phyloP scores from a whole-genome alignment of 2,888 invertebrate species.

The Mylabris sibirica region DNA sequence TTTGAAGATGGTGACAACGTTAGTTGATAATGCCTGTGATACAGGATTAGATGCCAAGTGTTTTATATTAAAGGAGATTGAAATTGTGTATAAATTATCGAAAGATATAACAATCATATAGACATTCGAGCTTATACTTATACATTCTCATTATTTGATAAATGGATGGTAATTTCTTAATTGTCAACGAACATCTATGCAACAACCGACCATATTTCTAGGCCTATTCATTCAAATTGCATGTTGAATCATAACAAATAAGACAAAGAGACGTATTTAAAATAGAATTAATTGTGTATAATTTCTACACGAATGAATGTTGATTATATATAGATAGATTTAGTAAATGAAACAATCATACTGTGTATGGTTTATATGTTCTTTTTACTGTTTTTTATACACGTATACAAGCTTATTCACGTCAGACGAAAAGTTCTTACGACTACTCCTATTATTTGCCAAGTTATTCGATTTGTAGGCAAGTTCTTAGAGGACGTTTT shows the following conservation, averaged over 20 bases:
- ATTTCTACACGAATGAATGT: conserved; percentile 30
- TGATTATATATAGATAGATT: conserved; percentile 20
- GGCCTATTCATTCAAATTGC: neutral
- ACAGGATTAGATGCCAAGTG: conserved; percentile 36
- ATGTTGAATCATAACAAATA: conserved; percentile 11
- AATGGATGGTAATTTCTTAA: conserved; percentile 18
- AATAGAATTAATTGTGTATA: conserved; percentile 30
- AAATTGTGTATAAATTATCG: conserved; percentile 25
- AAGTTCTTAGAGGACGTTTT: too few species aligned
- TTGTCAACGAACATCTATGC: conserved; percentile 28
- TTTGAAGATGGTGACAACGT: conserved; percentile 21
- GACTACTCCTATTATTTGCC: too few species aligned
- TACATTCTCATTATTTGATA: conserved; percentile 25
- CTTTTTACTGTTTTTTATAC: conserved; percentile 14
- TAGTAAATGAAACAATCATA: conserved; percentile 28
- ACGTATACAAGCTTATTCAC: too few species aligned
- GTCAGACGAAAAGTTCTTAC: too few species aligned
- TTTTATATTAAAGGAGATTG: conserved; percentile 20
- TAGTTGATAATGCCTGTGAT: conserved; percentile 29
- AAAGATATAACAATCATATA: conserved; percentile 32
- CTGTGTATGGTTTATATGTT: conserved; percentile 31
- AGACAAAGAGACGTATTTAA: conserved; percentile 17
- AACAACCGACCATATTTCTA: conserved; percentile 24
- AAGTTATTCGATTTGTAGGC: too few species aligned
- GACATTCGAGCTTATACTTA: conserved; percentile 35